These are phyloP conservation scores for Quadriops clusia DNA, from an alignment of 2,888 invertebrate species.

Conservation along the genomic window DNA sequence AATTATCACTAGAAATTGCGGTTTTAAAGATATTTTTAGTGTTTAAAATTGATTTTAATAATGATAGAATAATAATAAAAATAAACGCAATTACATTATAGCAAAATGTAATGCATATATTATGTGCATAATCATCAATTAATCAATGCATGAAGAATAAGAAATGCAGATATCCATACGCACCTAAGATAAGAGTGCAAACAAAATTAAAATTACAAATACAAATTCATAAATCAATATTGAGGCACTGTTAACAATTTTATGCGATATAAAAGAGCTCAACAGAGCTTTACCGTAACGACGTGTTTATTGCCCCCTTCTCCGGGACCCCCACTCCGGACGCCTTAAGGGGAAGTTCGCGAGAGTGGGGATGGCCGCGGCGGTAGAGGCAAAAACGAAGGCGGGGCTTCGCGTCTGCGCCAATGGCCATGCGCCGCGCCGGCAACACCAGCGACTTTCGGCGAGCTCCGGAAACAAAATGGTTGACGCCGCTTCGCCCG, in stretches of 20 bases:
- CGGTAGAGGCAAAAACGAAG: constrained; percentile 25
- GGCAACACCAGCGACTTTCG: constrained; percentile 34
- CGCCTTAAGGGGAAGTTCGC: constrained; percentile 19
- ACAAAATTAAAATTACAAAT: constrained; percentile 26
- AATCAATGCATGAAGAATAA: no score
- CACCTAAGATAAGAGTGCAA: no score
- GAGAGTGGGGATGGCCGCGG: constrained; percentile 18
- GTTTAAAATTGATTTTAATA: no score
- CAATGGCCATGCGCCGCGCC: constrained; percentile 41
- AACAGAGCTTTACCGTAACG: constrained; percentile 38
- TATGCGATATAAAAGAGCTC: constrained; percentile 35
- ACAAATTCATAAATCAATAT: constrained; percentile 33
- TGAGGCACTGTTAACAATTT: constrained; percentile 35
- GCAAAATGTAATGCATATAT: no score
- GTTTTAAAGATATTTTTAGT: no score
- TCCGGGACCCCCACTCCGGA: constrained; percentile 22
- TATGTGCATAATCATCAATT: no score
- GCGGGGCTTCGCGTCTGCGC: constrained; percentile 32
- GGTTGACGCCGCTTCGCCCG: constrained; percentile 37
- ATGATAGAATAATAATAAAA: no score
- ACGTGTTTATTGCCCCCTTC: constrained; percentile 34
- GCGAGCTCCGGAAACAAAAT: constrained; percentile 47
- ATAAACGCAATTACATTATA: no score
- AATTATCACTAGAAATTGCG: no score
- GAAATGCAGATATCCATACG: no score